Base-by-base conservation (phyloP, 2,888 invertebrate species). In the Dioctria rufipes region DNA sequence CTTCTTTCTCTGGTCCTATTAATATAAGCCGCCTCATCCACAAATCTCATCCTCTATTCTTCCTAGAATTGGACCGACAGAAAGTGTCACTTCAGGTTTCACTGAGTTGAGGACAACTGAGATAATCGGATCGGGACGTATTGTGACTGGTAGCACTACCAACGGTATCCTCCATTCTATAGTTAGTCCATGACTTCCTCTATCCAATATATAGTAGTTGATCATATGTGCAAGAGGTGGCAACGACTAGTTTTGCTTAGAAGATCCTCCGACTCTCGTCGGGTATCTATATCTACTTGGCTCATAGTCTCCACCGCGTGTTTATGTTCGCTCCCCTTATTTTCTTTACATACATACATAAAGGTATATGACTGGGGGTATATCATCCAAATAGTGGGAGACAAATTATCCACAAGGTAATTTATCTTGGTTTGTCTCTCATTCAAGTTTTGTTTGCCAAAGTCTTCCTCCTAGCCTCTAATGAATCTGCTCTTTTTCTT, bases 371-470 rank as follows among this genome's bases (percentile, higher is more conserved):
- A 77, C 43, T 77, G 43, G 25, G 25, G 63, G 77, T 77, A 77
- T 49, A 77, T 77, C 49, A 77, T 63, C 49, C 77, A 46, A 77
- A 61, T 77, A 63, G 77, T 63, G 42, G 80, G 80, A 81, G 82
- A 82, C 82, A 82, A 82, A 82, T 82, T 82, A 82, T 82, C 82
- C 80, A 81, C 82, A 82, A 66, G 82, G 82, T 79, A 82, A 82
- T 82, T 82, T 82, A 81, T 82, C 82, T 82, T 82, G 79, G 82
- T 82, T 82, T 82, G 79, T 81, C 80, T 25, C 25, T 81, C 75
- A 81, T 81, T 80, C 79, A 67, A 77, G 51, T 77, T 77, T 78
- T 81, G 77, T 78, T 80, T 80, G 61, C 77, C 77, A 61, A 77
- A 77, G 63, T 71, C 37, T 73, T 80, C 78, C 54, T 66, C 65